Evolutionary conservation across 2,113 vertebrate genomes (phyloP).

Genomic region (Oplegnathus fasciatus): DNA sequence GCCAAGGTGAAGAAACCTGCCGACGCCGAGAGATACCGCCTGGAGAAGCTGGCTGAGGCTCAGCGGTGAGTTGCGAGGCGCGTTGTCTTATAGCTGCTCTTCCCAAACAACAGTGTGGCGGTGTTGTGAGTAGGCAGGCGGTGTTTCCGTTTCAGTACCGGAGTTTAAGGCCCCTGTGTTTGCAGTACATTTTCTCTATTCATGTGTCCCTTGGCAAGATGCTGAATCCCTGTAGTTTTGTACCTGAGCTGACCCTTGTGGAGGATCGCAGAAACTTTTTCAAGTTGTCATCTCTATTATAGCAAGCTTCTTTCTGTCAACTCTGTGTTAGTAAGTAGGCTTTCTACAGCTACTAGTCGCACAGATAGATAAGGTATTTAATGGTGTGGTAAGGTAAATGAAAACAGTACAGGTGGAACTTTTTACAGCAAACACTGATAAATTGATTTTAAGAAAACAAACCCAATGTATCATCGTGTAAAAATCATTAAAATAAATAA

Average conservation of each 20-base stretch:
- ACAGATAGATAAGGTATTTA: neutral
- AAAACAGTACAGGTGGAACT: neutral
- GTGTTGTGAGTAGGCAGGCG: neutral
- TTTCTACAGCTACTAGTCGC: neutral
- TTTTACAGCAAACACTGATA: too few species aligned
- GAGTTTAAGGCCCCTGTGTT: neutral
- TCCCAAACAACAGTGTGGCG: neutral
- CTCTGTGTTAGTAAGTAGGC: neutral
- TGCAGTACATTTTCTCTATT: neutral
- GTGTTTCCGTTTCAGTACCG: neutral
- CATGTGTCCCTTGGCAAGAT: neutral
- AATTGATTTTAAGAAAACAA: too few species aligned
- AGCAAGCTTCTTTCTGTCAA: neutral
- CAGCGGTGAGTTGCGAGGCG: slow-evolving; percentile 82
- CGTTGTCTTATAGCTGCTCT: neutral
- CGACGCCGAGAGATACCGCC: slow-evolving; percentile 88
- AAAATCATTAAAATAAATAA: too few species aligned
- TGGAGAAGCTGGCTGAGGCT: slow-evolving; percentile 90
- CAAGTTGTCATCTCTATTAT: neutral
- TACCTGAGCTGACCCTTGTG: neutral
- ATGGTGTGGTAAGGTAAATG: neutral
- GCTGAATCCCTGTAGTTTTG: neutral
- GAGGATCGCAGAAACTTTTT: neutral
- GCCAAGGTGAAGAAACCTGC: slow-evolving; percentile 91
- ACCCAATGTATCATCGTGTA: too few species aligned